phyloP scores from a whole-genome alignment of 1,140 invertebrate genomes.

The Akabosia matsudoensis region DNA sequence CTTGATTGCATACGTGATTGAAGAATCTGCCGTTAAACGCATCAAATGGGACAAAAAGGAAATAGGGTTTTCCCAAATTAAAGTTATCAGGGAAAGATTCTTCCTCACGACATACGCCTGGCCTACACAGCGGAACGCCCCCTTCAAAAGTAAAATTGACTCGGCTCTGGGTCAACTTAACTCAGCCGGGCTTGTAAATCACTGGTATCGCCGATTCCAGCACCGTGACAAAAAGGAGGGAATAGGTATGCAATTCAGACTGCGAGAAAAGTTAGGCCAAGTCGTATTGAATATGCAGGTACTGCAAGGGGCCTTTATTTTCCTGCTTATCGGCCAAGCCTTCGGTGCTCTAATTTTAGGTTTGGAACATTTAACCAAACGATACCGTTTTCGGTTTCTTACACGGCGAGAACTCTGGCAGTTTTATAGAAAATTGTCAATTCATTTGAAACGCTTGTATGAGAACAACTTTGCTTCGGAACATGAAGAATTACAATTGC shows the following conservation, averaged over 20 bases:
- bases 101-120: conserved; percentile 37
- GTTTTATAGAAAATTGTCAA: background rate
- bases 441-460: background rate
- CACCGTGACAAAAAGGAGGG: conserved; percentile 21
- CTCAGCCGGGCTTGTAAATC: conserved; percentile 28
- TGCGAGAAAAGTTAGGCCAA: conserved; percentile 37
- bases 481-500: conserved; percentile 2
- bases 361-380: conserved; percentile 24
- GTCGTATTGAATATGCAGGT: conserved; percentile 38
- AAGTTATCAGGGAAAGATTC: conserved; percentile 36
- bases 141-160: conserved; percentile 36
- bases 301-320: conserved; percentile 39
- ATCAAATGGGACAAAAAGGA: conserved; percentile 32
- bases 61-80: conserved; percentile 30
- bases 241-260: conserved; percentile 19
- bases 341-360: conserved; percentile 14
- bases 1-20: conserved; percentile 31
- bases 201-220: conserved; percentile 28
- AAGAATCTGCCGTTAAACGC: conserved; percentile 33
- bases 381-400: conserved; percentile 36
- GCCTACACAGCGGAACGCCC: conserved; percentile 13
- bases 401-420: background rate
- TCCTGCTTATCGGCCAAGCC: conserved; percentile 32
- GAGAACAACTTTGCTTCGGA: background rate
- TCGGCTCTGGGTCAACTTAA: conserved; percentile 26